Evolutionary conservation across 2,797 vertebrate genomes (phyloP).

Genomic region (Diglossa cyanea): DNA sequence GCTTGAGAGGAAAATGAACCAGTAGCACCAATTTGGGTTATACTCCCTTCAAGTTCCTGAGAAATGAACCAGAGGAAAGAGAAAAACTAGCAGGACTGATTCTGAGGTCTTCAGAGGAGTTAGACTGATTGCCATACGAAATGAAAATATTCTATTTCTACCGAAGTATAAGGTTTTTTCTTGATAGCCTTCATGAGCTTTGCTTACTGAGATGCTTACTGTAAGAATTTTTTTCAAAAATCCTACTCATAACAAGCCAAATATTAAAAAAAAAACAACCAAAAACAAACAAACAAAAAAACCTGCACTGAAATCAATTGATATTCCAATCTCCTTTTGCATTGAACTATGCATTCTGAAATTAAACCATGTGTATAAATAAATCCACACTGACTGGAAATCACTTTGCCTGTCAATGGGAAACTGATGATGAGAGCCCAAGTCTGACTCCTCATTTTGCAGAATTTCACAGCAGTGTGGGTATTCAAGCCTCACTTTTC

Average conservation of each 20-base stretch:
- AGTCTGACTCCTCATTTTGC: not conserved
- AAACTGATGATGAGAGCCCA: not conserved
- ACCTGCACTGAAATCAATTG: not conserved
- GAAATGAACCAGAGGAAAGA: slow-evolving; percentile 35
- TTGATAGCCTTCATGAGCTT: not conserved
- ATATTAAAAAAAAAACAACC: not conserved
- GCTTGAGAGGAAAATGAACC: slow-evolving; percentile 17
- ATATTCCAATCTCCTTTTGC: slow-evolving; percentile 43
- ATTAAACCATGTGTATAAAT: not conserved
- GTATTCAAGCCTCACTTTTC: not conserved
- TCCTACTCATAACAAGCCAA: not conserved
- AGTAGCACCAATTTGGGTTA: slow-evolving; percentile 56
- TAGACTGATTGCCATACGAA: slow-evolving; percentile 18
- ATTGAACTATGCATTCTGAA: not conserved
- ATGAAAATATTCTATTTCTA: slow-evolving; percentile 28
- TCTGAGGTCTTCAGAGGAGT: slow-evolving; percentile 48
- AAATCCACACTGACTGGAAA: not conserved
- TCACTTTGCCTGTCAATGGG: not conserved
- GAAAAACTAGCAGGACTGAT: slow-evolving; percentile 38
- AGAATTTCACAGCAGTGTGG: not conserved
- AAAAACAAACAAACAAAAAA: not conserved
- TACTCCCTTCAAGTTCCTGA: slow-evolving; percentile 56
- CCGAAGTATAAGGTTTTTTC: slow-evolving; percentile 24
- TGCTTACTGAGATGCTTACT: not conserved
- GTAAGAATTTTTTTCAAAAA: not conserved